Base-by-base conservation (phyloP, 1,140 invertebrate genomes). In the Vanessa atalanta region DNA sequence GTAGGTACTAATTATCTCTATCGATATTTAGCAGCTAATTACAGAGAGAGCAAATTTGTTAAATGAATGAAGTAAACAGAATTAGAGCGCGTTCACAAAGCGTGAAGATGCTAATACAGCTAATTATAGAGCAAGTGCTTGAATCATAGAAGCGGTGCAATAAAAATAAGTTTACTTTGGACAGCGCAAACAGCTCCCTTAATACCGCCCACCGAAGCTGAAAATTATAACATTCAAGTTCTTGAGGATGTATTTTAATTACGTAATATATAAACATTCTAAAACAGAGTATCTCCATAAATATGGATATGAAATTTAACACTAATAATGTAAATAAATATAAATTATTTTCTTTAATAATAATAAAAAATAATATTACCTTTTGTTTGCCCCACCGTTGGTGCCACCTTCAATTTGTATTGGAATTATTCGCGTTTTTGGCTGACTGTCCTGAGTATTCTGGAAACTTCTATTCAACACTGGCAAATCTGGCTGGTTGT, bases 391-490 rank as follows among this genome's bases (percentile, higher is more conserved):
- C 57, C 88, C 90, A 77, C 84, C 83, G 68, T 82, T 87, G 72
- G 81, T 72, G 16, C 47, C 83, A 75, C 90, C 88, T 88, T 93
- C 93, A 80, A 93, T 91, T 78, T 93, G 93, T 71, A 93, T 93
- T n/a, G 93, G 93, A 80, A 93, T 93, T 83, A 93, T 93, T 76
- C 93, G 85, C n/a, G 91, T 93, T 79, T 88, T 93, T 15, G 91
- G 90, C 70, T 92, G 90, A 79, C 75, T 83, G 61, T 89, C 85
- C 66, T 88, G 84, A 64, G 72, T 86, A 53, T 43, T 74, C 47
- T 86, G 85, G 63, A 88, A 85, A 76, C 65, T 86, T 65, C 85
- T 87, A 64, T 87, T 93, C 63, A 93, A 75, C 14, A 84, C 81
- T 11, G 93, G 91, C 68, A 92, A 79, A 8, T 93, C 90, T 26